Conservation (phyloP, 2,797 vertebrate genomes). For the Hemibagrus guttatus region DNA sequence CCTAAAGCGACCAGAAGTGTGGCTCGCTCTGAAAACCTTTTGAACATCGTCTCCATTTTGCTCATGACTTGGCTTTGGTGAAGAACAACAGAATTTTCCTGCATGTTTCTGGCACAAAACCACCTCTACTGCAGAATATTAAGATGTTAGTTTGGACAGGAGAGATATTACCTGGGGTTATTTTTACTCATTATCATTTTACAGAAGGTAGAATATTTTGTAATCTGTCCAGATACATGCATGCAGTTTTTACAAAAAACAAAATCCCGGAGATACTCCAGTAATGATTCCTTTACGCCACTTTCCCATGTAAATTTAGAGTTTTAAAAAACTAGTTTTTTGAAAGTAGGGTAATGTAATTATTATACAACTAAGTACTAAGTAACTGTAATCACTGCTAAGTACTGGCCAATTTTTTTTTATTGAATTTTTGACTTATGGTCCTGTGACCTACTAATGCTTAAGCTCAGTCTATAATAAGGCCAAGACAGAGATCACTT, state of each 20-base stretch:
- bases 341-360: neutral
- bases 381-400: too few relatives aligned
- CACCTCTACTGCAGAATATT: neutral
- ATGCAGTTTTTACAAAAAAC: neutral
- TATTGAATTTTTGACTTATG: neutral
- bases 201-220: too few relatives aligned
- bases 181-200: neutral
- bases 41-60: neutral
- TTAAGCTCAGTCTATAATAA: neutral
- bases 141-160: neutral
- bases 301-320: neutral
- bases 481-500: too few relatives aligned
- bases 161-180: neutral
- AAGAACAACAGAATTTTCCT: too few relatives aligned
- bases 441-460: neutral
- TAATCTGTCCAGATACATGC: too few relatives aligned
- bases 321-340: neutral
- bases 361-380: neutral
- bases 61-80: too few relatives aligned
- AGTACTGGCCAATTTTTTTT: neutral
- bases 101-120: too few relatives aligned
- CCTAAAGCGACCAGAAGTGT: neutral
- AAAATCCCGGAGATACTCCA: neutral
- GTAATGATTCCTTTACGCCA: neutral
- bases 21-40: neutral